Percentiles rank a stretch among this genome's conserved stretches.
These are phyloP conservation scores for Hippopotamyrus pictus DNA, from an alignment of 2,797 vertebrate species.

Conservation along the genomic window DNA sequence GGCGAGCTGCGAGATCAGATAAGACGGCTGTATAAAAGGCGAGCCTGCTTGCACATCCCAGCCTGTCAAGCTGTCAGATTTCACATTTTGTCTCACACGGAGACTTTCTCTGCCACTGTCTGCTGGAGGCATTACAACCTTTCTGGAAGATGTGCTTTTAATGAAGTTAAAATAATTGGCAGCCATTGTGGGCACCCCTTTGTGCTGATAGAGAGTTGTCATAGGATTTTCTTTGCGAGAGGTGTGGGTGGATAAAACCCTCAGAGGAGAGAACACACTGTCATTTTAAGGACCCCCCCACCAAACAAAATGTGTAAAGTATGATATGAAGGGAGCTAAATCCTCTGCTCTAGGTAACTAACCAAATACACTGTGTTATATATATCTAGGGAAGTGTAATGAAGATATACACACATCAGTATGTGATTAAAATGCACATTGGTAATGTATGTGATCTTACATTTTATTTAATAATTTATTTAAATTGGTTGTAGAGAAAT, in stretches of 20 bases:
- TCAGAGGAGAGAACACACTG: not conserved
- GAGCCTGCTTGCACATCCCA: not conserved
- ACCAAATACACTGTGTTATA: not conserved
- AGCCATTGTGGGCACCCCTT: not conserved
- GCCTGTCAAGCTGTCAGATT: conserved; percentile 40
- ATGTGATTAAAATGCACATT: not conserved
- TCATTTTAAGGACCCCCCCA: not conserved
- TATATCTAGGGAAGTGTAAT: not conserved
- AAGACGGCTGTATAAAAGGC: not conserved
- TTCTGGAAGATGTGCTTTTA: conserved; percentile 24
- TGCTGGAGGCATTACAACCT: conserved; percentile 29
- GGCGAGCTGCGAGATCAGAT: not conserved
- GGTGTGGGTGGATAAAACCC: conserved; percentile 43
- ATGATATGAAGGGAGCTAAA: not conserved
- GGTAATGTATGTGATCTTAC: not conserved
- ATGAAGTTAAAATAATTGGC: conserved; percentile 33
- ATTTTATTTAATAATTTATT: not conserved
- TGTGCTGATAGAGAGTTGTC: conserved; percentile 40
- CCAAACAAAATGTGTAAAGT: not conserved
- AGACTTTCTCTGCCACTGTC: conserved; percentile 44
- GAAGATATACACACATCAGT: not conserved
- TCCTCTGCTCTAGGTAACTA: not conserved
- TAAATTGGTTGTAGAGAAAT: not conserved
- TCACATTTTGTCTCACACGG: conserved; percentile 37
- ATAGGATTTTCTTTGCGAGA: conserved; percentile 37